These are phyloP conservation scores for Bryconaethiops microstoma DNA, from an alignment of 2,797 vertebrate genomes.

Conservation along the genomic window DNA sequence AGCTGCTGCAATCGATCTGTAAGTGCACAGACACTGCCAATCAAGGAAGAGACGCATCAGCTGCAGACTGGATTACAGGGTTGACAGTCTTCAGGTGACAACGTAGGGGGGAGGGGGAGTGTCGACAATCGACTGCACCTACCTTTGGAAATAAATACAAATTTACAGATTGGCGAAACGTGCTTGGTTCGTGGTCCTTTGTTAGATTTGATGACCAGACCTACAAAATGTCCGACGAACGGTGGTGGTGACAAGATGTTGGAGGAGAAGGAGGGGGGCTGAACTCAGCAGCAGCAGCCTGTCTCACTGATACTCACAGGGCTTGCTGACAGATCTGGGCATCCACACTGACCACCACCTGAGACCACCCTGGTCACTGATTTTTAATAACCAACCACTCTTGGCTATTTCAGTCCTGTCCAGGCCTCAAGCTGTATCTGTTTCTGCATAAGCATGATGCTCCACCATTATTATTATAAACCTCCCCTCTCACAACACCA, in stretches of 20 bases:
- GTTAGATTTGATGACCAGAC: not conserved
- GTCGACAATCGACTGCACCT: not conserved
- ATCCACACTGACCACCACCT: not conserved
- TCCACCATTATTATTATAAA: not conserved
- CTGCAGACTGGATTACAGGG: not conserved
- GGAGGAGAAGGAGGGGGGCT: not conserved
- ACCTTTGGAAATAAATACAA: not conserved
- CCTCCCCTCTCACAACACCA: no score
- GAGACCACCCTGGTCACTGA: not conserved
- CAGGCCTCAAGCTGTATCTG: slow-evolving; percentile 16
- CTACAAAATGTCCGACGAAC: slow-evolving; percentile 45
- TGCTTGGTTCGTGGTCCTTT: not conserved
- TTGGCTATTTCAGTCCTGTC: not conserved
- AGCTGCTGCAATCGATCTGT: not conserved
- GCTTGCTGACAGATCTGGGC: not conserved
- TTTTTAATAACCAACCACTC: not conserved
- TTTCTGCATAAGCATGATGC: not conserved
- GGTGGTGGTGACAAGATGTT: slow-evolving; percentile 28
- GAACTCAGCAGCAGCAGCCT: slow-evolving; percentile 10
- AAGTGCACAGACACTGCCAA: not conserved
- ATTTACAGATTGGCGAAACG: not conserved
- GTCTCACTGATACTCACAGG: slow-evolving; percentile 6
- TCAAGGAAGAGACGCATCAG: not conserved
- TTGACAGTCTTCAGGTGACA: not conserved
- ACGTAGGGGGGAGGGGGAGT: no score